Evolutionary conservation across 2,113 vertebrate genomes (phyloP), one percentile per base, ranked within the genome.

Genomic region (Channa maculata): DNA sequence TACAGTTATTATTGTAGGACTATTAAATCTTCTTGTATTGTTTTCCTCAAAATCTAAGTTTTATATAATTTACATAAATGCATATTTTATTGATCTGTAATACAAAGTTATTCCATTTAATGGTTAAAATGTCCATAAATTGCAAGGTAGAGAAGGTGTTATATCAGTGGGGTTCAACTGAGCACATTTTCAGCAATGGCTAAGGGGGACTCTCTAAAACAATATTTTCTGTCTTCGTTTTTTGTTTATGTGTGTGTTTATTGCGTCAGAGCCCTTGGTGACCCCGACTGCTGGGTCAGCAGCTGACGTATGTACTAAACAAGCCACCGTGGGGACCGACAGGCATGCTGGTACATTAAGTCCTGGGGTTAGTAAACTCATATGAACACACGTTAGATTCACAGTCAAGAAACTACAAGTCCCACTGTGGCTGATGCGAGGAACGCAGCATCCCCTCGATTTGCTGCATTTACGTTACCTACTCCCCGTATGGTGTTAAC

Each of bases 341-440:
- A 51, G 14, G 88, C 79, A 88, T 76, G 65, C 46, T 72, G 87
- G 90, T 62, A 87, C 0, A 80, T 85, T 82, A 34, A 85, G 88
- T 92, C 50, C 34, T 7, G 0, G 0, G 13, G 0, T 11, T 2
- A 36, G 13, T 33, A 15, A 9, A 6, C 10, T 49, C 4, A 51
- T 11, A 5, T 36, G 7, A 37, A 37, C 11, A 1, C 38, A 6
- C 9, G 4, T 24, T 6, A 6, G 8, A 55, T 0, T 65, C 34
- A 9, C 0, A 1, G 8, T 24, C 24, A 34, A 46, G 6, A 73
- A 84, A 93, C 90, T 94, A 91, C 91, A 94, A 86, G 3, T 92
- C 92, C 92, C 93, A 76, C 14, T 14, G 36, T 63, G 8, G 10
- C 69, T 70, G 4, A 9, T 5, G 75, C 10, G 36, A 49, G 81